A percentile compares a stretch with the other conserved stretches of the same genome.
These are phyloP conservation scores for Holotrichia oblita DNA, from an alignment of 1,140 invertebrate genomes.

Conservation along the genomic window DNA sequence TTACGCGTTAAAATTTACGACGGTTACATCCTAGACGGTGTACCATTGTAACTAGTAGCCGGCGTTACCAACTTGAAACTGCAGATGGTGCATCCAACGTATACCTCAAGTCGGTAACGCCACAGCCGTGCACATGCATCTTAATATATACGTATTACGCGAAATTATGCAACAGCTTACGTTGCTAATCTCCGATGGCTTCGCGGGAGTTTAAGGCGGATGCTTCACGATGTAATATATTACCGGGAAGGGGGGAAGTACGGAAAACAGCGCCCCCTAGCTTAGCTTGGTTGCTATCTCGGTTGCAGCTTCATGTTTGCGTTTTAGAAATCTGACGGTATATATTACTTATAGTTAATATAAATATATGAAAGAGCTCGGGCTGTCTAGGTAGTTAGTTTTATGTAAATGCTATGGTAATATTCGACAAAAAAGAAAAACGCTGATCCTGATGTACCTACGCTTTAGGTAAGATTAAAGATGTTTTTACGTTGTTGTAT, in stretches of 20 bases:
- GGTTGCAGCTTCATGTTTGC: neutral
- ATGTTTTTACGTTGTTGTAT: no score
- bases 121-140: slow-evolving; percentile 13
- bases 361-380: neutral
- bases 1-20: neutral
- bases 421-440: no score
- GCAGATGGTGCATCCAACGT: slow-evolving; percentile 6
- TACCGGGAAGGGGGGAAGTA: no score
- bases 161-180: slow-evolving; percentile 36
- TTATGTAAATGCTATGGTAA: no score
- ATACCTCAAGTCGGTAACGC: neutral
- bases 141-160: slow-evolving; percentile 30
- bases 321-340: neutral
- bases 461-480: no score
- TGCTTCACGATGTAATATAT: neutral
- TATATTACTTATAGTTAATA: slow-evolving; percentile 14
- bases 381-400: no score
- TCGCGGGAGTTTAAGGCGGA: slow-evolving; percentile 10
- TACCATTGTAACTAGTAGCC: neutral
- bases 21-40: neutral
- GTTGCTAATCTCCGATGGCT: slow-evolving; percentile 14
- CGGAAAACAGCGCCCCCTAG: neutral
- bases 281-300: neutral
- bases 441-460: no score
- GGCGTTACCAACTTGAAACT: neutral